Base-by-base conservation (phyloP, 1,140 invertebrate genomes). In the Capitella teleta region DNA sequence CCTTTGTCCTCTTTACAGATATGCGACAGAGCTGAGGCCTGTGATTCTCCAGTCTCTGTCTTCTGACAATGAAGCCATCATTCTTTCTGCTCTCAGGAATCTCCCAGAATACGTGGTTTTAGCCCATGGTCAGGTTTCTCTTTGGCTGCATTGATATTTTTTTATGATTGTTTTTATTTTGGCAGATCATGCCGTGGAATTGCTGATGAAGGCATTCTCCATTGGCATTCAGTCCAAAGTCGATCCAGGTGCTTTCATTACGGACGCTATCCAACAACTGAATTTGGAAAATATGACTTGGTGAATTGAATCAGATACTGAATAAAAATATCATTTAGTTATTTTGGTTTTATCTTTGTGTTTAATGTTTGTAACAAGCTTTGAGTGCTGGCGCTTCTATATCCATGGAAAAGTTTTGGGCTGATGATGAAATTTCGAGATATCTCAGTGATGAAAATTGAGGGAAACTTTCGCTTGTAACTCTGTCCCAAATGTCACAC, bases 31-130 rank as follows among this genome's bases (percentile, higher is more conserved):
- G 28, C 82, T 83, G 49, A 69, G 93, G 0, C 78, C 83, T 32
- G 79, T 81, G 0, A 83, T 85, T 59, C 77, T 93, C 28, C 79
- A 84, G 55, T 88, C 86, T 63, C 72, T 94, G 34, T 80, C 87
- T 41, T 83, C 81, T 55, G 74, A 79, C 18, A 82, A 85, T 58
- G 80, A 84, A 0, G 85, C 88, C 56, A 77, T 93, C 28, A 78
- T 86, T 1, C 78, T 79, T 51, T 82, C 82, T 5, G 82, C 85
- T 36, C 71, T 94, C 12, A 87, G 89, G 49, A 81, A 82, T 66
- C 72, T 94, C 28, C 82, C 86, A 0, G 88, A 93, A 57, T 80
- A 91, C 45, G 74, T 84, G 44, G 73, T 87, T 23, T 80, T 86
- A n/a, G 51, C 46, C 2, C 50, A 47, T 47, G 50, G 50, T 46